Evolutionary conservation across 2,113 vertebrate genomes (phyloP).

Genomic region (Ranitomeya imitator): DNA sequence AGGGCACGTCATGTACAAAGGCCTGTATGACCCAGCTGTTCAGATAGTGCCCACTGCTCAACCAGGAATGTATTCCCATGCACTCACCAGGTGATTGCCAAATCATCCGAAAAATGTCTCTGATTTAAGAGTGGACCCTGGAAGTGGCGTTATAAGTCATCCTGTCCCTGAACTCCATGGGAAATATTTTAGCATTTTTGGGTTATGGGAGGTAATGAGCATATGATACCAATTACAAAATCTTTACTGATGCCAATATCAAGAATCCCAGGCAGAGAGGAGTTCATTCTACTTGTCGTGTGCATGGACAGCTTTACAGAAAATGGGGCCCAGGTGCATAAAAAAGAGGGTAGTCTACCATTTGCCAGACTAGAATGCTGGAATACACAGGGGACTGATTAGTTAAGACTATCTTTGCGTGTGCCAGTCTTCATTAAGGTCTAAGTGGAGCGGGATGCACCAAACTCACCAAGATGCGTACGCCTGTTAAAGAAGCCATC

Average conservation of each 20-base stretch:
- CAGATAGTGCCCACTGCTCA: background rate
- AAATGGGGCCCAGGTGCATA: background rate
- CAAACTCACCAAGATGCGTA: no score
- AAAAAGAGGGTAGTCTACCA: background rate
- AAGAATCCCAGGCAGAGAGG: background rate
- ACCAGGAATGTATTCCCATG: conserved; percentile 32
- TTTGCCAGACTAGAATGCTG: background rate
- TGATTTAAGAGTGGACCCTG: background rate
- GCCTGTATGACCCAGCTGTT: background rate
- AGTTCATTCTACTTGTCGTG: no score
- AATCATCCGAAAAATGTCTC: conserved; percentile 41
- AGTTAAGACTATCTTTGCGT: no score
- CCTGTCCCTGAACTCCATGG: conserved; percentile 8
- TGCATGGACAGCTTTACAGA: no score
- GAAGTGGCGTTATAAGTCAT: background rate
- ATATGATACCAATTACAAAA: background rate
- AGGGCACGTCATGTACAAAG: background rate
- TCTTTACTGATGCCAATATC: background rate
- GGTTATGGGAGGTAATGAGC: background rate
- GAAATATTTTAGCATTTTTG: conserved; percentile 28
- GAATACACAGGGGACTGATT: no score
- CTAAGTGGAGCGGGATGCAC: no score
- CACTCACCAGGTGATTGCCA: background rate
- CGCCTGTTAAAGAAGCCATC: no score
- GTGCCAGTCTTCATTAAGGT: no score